Percentiles rank a stretch among this genome's conserved stretches.
These are phyloP conservation scores for Chaetogeoica ovagalla DNA, from an alignment of 2,888 invertebrate genomes.

Conservation along the genomic window DNA sequence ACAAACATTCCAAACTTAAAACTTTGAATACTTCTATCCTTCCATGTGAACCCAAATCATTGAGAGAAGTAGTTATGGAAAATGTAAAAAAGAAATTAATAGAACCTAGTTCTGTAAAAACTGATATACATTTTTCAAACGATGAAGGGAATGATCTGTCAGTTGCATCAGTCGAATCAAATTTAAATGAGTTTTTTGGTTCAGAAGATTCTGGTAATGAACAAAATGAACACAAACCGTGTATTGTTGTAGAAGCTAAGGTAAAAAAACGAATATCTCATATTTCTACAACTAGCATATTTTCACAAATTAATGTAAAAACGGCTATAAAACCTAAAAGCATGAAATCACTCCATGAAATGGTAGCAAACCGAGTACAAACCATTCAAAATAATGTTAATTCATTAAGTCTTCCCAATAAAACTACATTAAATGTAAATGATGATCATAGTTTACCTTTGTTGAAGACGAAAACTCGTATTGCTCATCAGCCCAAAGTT, in stretches of 20 bases:
- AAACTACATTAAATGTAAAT: not conserved
- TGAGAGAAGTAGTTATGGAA: slow-evolving; percentile 37
- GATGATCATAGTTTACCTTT: slow-evolving; percentile 15
- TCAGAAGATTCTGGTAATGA: slow-evolving; percentile 34
- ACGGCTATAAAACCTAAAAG: slow-evolving; percentile 17
- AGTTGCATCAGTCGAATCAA: slow-evolving; percentile 14
- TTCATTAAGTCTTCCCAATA: not conserved
- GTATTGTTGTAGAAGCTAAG: slow-evolving; percentile 35
- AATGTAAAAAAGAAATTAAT: slow-evolving; percentile 36
- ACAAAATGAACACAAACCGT: slow-evolving; percentile 10
- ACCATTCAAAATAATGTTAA: slow-evolving; percentile 21
- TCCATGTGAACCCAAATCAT: slow-evolving; percentile 23
- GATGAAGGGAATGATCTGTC: slow-evolving; percentile 27
- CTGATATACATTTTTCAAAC: slow-evolving; percentile 5
- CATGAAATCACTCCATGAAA: slow-evolving; percentile 39
- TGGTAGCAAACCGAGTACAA: slow-evolving; percentile 41
- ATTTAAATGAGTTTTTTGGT: slow-evolving; percentile 25
- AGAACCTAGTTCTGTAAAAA: not conserved
- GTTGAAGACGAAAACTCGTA: slow-evolving; percentile 29
- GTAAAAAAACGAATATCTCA: slow-evolving; percentile 45
- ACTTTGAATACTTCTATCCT: not conserved
- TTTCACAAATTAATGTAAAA: slow-evolving; percentile 40
- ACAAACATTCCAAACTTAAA: slow-evolving; percentile 3
- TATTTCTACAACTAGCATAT: slow-evolving; percentile 37
- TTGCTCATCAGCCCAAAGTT: slow-evolving; percentile 45